phyloP scores from a whole-genome alignment of 2,888 invertebrate species.

The Odontocolon sp. region DNA sequence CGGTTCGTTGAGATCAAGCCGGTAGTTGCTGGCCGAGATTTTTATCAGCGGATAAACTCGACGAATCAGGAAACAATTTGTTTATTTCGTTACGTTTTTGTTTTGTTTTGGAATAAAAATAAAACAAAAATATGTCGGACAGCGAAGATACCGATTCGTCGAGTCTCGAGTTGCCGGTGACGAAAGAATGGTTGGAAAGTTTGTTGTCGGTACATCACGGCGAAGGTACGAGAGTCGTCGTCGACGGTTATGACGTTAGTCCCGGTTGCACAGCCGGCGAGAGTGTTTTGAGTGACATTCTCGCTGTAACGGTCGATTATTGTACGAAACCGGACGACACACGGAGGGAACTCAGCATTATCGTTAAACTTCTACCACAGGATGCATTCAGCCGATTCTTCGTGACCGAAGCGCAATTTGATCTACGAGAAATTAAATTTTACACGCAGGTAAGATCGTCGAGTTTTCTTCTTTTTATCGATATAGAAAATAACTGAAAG shows the following conservation, averaged over 20 bases:
- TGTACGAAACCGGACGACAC: conserved; percentile 79
- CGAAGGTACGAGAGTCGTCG: conserved; percentile 75
- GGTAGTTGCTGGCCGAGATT: not conserved
- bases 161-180: conserved; percentile 81
- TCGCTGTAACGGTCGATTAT: conserved; percentile 89
- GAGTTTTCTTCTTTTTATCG: not conserved
- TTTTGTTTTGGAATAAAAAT: not conserved
- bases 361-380: conserved; percentile 89
- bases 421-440: conserved; percentile 90
- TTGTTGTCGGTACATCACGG: conserved; percentile 82
- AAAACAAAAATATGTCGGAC: conserved; percentile 80
- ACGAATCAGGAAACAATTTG: not conserved
- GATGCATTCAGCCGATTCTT: conserved; percentile 91
- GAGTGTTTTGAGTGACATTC: conserved; percentile 89
- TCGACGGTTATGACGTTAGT: conserved; percentile 82
- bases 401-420: conserved; percentile 92
- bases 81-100: not conserved
- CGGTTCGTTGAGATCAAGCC: not conserved
- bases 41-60: not conserved
- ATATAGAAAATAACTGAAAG: too few species aligned
- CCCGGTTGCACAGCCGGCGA: conserved; percentile 86
- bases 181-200: conserved; percentile 83
- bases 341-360: conserved; percentile 82
- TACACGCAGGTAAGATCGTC: conserved; percentile 87
- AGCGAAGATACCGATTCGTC: conserved; percentile 82